Conservation (phyloP, 30 jellyfish, hydroid and myxozoan species). For the Aurelia coerulea region DNA sequence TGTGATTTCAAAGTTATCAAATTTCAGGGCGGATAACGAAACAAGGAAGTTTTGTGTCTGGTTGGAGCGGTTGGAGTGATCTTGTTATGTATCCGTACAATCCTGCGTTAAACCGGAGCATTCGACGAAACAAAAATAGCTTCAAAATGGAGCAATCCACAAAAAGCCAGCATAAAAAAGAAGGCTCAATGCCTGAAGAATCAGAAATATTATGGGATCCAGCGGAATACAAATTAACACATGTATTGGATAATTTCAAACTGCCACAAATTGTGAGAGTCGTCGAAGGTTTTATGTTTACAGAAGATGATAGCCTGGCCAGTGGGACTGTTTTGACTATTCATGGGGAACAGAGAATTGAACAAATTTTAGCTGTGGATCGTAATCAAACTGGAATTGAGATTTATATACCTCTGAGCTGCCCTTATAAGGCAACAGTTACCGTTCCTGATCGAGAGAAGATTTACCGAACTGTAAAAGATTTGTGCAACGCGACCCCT, state of each 20-base stretch:
- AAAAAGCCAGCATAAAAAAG: background rate
- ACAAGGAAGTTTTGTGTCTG: background rate
- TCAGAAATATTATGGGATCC: conserved; percentile 72
- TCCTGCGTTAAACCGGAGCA: conserved; percentile 53
- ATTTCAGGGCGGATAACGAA: background rate
- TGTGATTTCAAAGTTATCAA: background rate
- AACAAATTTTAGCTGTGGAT: conserved; percentile 67
- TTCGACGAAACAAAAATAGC: conserved; percentile 8
- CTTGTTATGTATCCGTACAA: conserved; percentile 56
- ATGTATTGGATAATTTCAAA: conserved; percentile 79
- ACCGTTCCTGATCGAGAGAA: conserved; percentile 50
- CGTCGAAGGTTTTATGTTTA: conserved; percentile 88
- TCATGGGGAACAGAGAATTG: conserved; percentile 81
- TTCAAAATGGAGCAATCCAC: background rate
- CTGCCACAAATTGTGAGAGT: conserved; percentile 95
- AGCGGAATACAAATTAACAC: conserved; percentile 68
- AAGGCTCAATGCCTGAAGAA: background rate
- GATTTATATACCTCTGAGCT: conserved; percentile 69
- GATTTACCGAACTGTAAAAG: conserved; percentile 60
- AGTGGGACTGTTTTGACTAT: conserved; percentile 91
- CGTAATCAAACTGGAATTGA: conserved; percentile 46
- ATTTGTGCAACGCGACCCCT: conserved; percentile 78
- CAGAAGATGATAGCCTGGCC: conserved; percentile 95
- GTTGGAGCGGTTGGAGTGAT: background rate
- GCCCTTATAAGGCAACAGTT: conserved; percentile 77